These are phyloP conservation scores for Nomada hirtipes DNA, from an alignment of 2,888 invertebrate species.

Conservation along the genomic window DNA sequence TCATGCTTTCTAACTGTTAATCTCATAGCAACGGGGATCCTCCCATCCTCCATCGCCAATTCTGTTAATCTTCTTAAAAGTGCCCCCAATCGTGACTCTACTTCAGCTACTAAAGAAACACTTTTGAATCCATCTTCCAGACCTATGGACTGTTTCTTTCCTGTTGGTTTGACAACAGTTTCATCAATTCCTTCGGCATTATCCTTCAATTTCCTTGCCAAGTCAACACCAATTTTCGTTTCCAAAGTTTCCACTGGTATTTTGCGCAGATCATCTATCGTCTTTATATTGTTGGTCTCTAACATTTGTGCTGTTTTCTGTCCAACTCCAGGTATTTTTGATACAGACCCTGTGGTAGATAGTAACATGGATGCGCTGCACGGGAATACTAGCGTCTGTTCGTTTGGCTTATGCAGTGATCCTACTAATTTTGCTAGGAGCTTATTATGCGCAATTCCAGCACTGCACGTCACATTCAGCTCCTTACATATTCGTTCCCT, in stretches of 20 bases:
- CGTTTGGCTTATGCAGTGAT: conserved; percentile 91
- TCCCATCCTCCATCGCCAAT: conserved; percentile 91
- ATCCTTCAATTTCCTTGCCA: conserved; percentile 89
- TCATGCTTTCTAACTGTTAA: conserved; percentile 91
- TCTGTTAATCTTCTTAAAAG: conserved; percentile 89
- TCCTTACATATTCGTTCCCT: conserved; percentile 89
- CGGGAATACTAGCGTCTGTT: conserved; percentile 92
- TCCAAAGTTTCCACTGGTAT: conserved; percentile 86
- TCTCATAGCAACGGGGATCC: conserved; percentile 91
- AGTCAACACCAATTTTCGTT: conserved; percentile 87
- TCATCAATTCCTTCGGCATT: conserved; percentile 91
- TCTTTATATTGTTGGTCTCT: conserved; percentile 88
- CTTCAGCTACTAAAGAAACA: conserved; percentile 90
- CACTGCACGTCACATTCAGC: conserved; percentile 91
- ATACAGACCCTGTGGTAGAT: conserved; percentile 87
- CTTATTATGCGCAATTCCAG: conserved; percentile 94
- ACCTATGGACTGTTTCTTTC: conserved; percentile 92
- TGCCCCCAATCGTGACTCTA: conserved; percentile 89
- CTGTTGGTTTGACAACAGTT: conserved; percentile 89
- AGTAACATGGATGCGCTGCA: conserved; percentile 88
- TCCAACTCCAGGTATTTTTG: conserved; percentile 91
- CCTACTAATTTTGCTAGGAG: conserved; percentile 92
- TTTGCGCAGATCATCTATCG: conserved; percentile 89
- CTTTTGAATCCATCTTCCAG: conserved; percentile 92
- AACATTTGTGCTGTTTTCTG: conserved; percentile 89